Conservation (phyloP, 1,140 invertebrate species). For the Cyphomyrmex costatus region DNA sequence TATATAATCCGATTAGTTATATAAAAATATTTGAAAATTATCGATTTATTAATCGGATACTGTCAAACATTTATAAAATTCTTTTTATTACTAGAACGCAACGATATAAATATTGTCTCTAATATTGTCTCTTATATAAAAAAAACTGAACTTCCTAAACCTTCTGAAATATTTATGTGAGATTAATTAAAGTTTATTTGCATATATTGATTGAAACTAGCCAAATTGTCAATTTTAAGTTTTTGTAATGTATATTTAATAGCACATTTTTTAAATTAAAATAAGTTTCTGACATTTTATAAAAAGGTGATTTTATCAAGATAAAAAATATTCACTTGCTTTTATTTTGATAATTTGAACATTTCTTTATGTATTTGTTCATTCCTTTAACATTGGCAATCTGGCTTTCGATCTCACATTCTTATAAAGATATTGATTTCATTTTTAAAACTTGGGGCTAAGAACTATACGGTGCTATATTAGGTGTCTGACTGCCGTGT, state of each 20-base stretch:
- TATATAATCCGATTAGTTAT: slow-evolving; percentile 24
- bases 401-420: background rate
- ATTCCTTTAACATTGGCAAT: slow-evolving; percentile 45
- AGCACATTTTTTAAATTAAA: background rate
- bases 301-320: background rate
- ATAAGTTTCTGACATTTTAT: background rate
- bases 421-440: slow-evolving; percentile 5
- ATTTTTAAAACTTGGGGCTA: slow-evolving; percentile 35
- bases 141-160: slow-evolving; percentile 71
- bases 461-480: slow-evolving; percentile 29
- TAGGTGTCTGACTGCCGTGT: background rate
- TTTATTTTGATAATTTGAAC: slow-evolving; percentile 22
- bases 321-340: background rate
- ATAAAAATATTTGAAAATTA: slow-evolving; percentile 7
- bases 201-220: background rate
- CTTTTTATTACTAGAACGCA: background rate
- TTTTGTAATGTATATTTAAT: background rate
- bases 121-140: slow-evolving; percentile 40
- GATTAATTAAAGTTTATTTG: slow-evolving; percentile 44
- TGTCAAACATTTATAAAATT: background rate
- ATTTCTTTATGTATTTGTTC: slow-evolving; percentile 1
- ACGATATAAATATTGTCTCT: slow-evolving; percentile 3
- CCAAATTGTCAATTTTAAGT: slow-evolving; percentile 55
- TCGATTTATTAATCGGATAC: background rate
- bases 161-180: slow-evolving; percentile 50